A percentile compares a stretch with the other conserved stretches of the same genome.
These are phyloP conservation scores for Dryobota labecula DNA, from an alignment of 2,888 invertebrate species.

Conservation along the genomic window DNA sequence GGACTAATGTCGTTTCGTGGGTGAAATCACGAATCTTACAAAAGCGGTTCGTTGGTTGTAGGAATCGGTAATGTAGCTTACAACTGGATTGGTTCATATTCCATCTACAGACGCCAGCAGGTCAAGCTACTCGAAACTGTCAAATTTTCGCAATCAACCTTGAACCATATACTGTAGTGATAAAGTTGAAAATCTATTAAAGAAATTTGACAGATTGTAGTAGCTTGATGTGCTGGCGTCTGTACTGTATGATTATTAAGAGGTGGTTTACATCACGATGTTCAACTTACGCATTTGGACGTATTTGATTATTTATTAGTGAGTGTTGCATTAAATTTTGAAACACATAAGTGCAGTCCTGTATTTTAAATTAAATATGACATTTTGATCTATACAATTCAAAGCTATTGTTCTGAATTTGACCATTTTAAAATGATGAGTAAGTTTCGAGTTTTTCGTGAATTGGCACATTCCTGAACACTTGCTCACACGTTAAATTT, in stretches of 20 bases:
- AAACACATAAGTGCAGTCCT: background rate
- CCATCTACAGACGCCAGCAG: too few species aligned
- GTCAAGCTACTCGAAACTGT: too few species aligned
- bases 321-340: slow-evolving; percentile 3
- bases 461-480: background rate
- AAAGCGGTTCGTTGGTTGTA: background rate
- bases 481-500: background rate
- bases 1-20: background rate
- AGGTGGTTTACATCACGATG: slow-evolving; percentile 40
- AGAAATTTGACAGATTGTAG: too few species aligned
- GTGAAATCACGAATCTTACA: background rate
- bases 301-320: slow-evolving; percentile 11
- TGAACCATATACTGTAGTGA: too few species aligned
- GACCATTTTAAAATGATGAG: background rate
- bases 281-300: slow-evolving; percentile 39
- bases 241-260: slow-evolving; percentile 4
- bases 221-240: too few species aligned
- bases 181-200: too few species aligned
- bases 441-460: background rate
- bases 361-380: slow-evolving; percentile 1
- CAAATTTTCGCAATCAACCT: too few species aligned
- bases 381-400: background rate
- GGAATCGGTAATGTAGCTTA: background rate
- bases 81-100: slow-evolving; percentile 13
- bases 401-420: background rate